Conservation (phyloP, 2,797 vertebrate genomes). For the Intellagama lesueurii region DNA sequence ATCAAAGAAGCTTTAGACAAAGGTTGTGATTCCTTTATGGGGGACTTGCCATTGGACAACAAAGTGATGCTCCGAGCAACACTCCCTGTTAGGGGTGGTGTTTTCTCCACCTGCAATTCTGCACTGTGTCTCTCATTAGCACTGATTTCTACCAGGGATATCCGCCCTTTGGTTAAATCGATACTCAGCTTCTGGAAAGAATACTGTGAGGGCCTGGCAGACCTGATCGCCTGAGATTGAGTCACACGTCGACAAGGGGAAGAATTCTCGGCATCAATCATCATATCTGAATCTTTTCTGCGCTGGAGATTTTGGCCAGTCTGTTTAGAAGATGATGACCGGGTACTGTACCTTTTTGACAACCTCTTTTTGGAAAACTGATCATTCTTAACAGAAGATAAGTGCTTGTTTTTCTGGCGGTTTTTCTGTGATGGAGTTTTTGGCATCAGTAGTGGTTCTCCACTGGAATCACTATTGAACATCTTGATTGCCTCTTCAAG, state of each 20-base stretch:
- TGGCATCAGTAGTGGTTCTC: conserved; percentile 91
- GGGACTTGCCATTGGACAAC: background rate
- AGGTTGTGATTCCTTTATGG: background rate
- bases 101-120: conserved; percentile 57
- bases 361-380: conserved; percentile 74
- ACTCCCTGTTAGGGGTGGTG: fast-evolving
- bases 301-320: conserved; percentile 42
- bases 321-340: background rate
- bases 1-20: conserved; percentile 24
- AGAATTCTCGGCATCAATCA: background rate
- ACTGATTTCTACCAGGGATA: conserved; percentile 74
- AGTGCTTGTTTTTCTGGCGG: conserved; percentile 82
- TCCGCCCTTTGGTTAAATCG: background rate
- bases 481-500: conserved; percentile 88
- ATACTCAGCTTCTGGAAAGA: background rate
- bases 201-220: background rate
- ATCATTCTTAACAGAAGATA: conserved; percentile 81
- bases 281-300: conserved; percentile 62
- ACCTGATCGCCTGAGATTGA: background rate
- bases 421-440: conserved; percentile 95
- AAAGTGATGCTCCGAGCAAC: fast-evolving
- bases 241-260: conserved; percentile 49
- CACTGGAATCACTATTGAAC: conserved; percentile 88
- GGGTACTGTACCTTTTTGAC: conserved; percentile 67
- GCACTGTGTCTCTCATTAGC: conserved; percentile 76